Base-by-base conservation (phyloP, 2,113 vertebrate genomes). In the Rana temporaria region DNA sequence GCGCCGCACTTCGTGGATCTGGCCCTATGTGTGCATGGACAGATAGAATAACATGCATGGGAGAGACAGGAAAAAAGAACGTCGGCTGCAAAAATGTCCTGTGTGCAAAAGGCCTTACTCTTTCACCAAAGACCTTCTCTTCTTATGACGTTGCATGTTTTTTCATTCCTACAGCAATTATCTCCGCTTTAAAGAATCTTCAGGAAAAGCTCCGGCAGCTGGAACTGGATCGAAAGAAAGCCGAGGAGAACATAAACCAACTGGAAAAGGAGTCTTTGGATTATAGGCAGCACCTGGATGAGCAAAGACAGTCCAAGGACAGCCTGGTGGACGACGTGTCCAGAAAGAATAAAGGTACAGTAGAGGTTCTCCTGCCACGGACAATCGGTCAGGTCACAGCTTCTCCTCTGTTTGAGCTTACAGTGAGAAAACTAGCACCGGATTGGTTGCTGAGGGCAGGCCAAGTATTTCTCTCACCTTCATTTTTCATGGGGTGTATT, bases 141-240 rank as follows among this genome's bases (percentile, higher is more conserved):
- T 16, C 20, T 16, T 22, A 6, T 24, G 1, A 17, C 15, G 11
- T 72, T 20, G 26, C 26, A 3, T 30, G 3, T 57, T 73, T 73
- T 32, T 70, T 2, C 2, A 60, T 74, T 80, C 83, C 6, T 85
- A 12, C 89, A 98, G 97, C 95, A 3, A 97, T 98, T 90, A 89
- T 97, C 87, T 97, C 96, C 73, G 96, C 96, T 86, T 89, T 95
- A 89, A 95, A 89, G 88, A 95, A 95, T 87, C 92, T 95, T 63
- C 94, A 95, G 85, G 93, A 95, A 81, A 95, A 95, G 86, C 94
- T 95, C 84, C 90, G 82, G 32, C 89, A 85, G 0, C 86, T 98
- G 86, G 97, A 98, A 88, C 62, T 95, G 84, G 96, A 96, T 84
- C 94, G 93, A 78, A 89, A 91, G 84, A 90, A 92, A 24, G 91